A percentile compares a stretch with the other conserved stretches of the same genome.
Conservation (phyloP, 2,888 invertebrate species). For the Ischnura elegans region DNA sequence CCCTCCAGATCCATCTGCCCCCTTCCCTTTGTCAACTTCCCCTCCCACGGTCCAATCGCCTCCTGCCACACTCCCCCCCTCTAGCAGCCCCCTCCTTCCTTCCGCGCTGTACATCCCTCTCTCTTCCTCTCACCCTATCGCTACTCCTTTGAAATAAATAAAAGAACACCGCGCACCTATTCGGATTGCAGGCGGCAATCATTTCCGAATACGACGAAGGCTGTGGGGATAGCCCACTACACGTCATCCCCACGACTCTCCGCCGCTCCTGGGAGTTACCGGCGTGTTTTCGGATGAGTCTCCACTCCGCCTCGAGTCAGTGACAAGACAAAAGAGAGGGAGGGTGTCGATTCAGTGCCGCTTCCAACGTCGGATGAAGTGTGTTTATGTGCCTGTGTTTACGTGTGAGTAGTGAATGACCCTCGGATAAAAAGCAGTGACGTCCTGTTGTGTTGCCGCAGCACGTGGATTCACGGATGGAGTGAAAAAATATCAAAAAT, state of each 20-base stretch:
- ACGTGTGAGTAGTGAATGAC: background rate
- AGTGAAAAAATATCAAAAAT: slow-evolving; percentile 14
- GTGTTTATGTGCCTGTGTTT: background rate
- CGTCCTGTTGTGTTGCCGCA: background rate
- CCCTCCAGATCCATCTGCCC: background rate
- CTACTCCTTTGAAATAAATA: slow-evolving; percentile 30
- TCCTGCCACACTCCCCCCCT: slow-evolving; percentile 42
- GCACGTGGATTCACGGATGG: background rate
- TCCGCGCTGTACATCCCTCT: slow-evolving; percentile 27
- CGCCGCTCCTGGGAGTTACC: background rate
- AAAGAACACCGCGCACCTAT: background rate
- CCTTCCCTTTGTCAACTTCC: slow-evolving; percentile 24
- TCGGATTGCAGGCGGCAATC: slow-evolving; percentile 23
- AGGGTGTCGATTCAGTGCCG: background rate
- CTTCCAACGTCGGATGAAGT: background rate
- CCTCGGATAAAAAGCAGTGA: background rate
- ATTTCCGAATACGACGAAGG: slow-evolving; percentile 9
- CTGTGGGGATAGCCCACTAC: background rate
- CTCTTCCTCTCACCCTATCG: slow-evolving; percentile 68
- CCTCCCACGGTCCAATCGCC: slow-evolving; percentile 13
- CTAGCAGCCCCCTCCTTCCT: background rate
- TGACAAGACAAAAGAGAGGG: background rate
- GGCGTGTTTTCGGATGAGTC: slow-evolving; percentile 21
- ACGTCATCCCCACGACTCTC: background rate
- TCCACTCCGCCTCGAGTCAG: background rate